Base-by-base conservation (phyloP, 2,888 invertebrate species). In the Ophion ellenae region DNA sequence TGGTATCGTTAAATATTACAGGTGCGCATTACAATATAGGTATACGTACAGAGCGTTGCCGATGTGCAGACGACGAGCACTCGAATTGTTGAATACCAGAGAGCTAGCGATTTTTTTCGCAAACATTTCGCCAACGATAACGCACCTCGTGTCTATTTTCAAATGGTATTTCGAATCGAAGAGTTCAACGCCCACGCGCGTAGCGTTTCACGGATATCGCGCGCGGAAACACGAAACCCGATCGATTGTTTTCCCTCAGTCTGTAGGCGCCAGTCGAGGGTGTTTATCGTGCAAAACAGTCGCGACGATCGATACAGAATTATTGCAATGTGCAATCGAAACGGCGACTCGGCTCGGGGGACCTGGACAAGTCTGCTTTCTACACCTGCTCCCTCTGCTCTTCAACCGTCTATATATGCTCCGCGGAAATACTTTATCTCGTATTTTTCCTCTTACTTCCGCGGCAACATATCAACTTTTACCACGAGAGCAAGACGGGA, bases 1-100 rank as follows among this genome's bases (percentile, higher is more conserved):
- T 7, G 20, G 14, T 40, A 14, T 14, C 17, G 24, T 2, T 3
- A 45, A 45, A 36, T 32, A 20, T 66, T 64, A 10, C 24, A 66
- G 10, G 45, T 63, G 45, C 63, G 32, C 3, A 32, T 32, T 32
- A 2, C 4, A 32, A 32, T 32, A 32, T 32, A 32, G 32, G 17
- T 63, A 74, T 73, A 86, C 86, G 40, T 83, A 86, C 86, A 81
- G 47, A 53, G 61, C 47, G 73, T 67, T 81, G 5, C 80, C 63
- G 20, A 80, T 83, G 73, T 86, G 86, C 57, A 86, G 73, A 47
- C 64, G 69, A 69, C 81, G 63, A 74, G 64, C 24, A 9, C 47
- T 69, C 14, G 36, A 10, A 70, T 53, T 63, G 2, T 67, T 79
- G 10, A 45, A 47, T 63, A 64, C 75, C 7, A 79, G 6, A 28